These are phyloP conservation scores for Thereva nobilitata DNA, from an alignment of 2,888 invertebrate species.

Conservation along the genomic window DNA sequence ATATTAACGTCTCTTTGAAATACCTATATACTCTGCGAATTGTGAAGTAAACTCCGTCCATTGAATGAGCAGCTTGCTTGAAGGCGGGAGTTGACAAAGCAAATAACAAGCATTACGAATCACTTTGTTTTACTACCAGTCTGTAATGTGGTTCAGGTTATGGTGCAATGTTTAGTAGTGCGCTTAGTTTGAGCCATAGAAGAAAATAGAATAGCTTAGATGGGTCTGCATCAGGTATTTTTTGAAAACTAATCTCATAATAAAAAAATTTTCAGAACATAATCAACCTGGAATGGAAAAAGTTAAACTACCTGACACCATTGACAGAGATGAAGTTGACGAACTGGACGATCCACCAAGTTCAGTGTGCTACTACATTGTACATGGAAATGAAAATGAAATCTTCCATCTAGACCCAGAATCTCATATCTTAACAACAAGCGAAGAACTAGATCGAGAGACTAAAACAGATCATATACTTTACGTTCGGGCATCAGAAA, in stretches of 20 bases:
- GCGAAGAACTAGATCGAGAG: slow-evolving; percentile 76
- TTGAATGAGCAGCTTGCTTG: too few relatives aligned
- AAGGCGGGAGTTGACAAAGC: too few relatives aligned
- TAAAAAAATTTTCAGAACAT: slow-evolving; percentile 57
- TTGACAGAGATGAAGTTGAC: slow-evolving; percentile 84
- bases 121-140: too few relatives aligned
- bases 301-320: slow-evolving; percentile 74
- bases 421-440: slow-evolving; percentile 63
- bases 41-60: too few relatives aligned
- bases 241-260: slow-evolving; percentile 5
- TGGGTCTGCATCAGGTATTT: not conserved
- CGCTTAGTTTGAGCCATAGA: too few relatives aligned
- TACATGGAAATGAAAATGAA: slow-evolving; percentile 78
- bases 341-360: slow-evolving; percentile 79
- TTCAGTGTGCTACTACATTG: slow-evolving; percentile 90
- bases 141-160: too few relatives aligned
- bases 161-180: too few relatives aligned
- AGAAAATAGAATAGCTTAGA: not conserved
- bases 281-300: slow-evolving; percentile 67
- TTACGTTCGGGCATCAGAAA: slow-evolving; percentile 80
- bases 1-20: too few relatives aligned
- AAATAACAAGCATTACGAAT: too few relatives aligned
- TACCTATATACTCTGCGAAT: too few relatives aligned
- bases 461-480: slow-evolving; percentile 68
- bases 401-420: slow-evolving; percentile 73